These are phyloP conservation scores for Tinea semifulvella DNA, from an alignment of 2,888 invertebrate genomes.

Conservation along the genomic window DNA sequence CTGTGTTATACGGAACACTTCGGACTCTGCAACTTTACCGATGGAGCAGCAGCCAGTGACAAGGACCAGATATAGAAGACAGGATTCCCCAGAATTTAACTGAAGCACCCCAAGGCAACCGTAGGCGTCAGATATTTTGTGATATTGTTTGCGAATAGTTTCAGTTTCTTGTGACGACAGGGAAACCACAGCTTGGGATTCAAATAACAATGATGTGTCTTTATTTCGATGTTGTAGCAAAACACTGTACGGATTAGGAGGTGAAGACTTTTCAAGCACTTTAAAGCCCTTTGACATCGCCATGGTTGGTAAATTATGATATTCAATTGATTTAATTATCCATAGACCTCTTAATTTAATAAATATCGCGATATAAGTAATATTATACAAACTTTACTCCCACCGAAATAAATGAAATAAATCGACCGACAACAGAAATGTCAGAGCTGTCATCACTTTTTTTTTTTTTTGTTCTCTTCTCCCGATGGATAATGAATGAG, in stretches of 20 bases:
- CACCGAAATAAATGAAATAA: no score
- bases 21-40: slow-evolving; percentile 93
- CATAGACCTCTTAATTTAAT: not conserved
- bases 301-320: slow-evolving; percentile 65
- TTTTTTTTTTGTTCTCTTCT: no score
- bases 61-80: slow-evolving; percentile 88
- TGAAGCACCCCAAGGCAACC: slow-evolving; percentile 95
- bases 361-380: no score
- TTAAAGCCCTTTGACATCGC: slow-evolving; percentile 95
- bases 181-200: slow-evolving; percentile 90
- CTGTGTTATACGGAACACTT: slow-evolving; percentile 94
- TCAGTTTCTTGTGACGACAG: slow-evolving; percentile 90
- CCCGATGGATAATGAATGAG: no score
- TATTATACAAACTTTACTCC: no score
- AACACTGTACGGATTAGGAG: slow-evolving; percentile 88
- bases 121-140: slow-evolving; percentile 92
- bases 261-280: slow-evolving; percentile 87
- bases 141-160: slow-evolving; percentile 87
- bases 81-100: slow-evolving; percentile 83
- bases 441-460: no score
- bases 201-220: slow-evolving; percentile 88
- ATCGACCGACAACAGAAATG: no score
- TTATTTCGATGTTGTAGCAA: slow-evolving; percentile 89
- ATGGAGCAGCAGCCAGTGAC: slow-evolving; percentile 97
- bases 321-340: not conserved